A percentile compares a stretch with the other conserved stretches of the same genome.
Conservation (phyloP, 1,140 invertebrate genomes). For the Chironomus tepperi region DNA sequence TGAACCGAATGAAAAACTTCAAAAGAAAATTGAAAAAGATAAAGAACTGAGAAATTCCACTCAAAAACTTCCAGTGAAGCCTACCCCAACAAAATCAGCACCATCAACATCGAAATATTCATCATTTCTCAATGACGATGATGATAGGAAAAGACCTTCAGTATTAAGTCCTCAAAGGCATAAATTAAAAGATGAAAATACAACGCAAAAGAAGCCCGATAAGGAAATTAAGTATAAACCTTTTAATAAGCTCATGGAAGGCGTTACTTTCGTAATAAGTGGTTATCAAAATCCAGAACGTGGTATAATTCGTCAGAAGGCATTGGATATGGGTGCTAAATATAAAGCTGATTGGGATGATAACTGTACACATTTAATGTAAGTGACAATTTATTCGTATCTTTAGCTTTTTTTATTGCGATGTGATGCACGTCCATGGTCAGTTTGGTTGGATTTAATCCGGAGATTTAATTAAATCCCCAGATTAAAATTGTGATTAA, state of each 20-base stretch:
- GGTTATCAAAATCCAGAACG: constrained; percentile 78
- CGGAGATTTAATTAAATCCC: no score
- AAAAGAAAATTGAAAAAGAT: constrained; percentile 44
- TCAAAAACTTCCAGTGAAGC: constrained; percentile 26
- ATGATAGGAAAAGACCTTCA: neutral
- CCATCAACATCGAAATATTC: neutral
- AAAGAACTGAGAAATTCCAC: constrained; percentile 33
- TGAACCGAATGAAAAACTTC: constrained; percentile 43
- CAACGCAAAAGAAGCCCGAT: constrained; percentile 26
- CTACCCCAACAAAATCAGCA: neutral
- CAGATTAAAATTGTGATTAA: no score
- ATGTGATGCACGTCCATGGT: no score
- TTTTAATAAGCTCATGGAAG: constrained; percentile 50
- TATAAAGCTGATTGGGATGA: constrained; percentile 67
- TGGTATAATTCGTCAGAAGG: constrained; percentile 54
- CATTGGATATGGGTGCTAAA: constrained; percentile 67
- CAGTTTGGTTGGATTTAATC: no score
- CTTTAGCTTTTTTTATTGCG: constrained; percentile 21
- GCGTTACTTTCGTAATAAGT: constrained; percentile 70
- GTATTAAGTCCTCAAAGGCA: neutral
- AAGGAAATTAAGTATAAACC: constrained; percentile 39
- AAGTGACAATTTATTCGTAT: constrained; percentile 34
- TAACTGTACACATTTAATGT: constrained; percentile 76
- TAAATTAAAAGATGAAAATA: constrained; percentile 25
- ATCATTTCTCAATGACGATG: neutral